A percentile compares a stretch with the other conserved stretches of the same genome.
Evolutionary conservation across 1,140 invertebrate species (phyloP).

Genomic region (Drosophila nikananu): DNA sequence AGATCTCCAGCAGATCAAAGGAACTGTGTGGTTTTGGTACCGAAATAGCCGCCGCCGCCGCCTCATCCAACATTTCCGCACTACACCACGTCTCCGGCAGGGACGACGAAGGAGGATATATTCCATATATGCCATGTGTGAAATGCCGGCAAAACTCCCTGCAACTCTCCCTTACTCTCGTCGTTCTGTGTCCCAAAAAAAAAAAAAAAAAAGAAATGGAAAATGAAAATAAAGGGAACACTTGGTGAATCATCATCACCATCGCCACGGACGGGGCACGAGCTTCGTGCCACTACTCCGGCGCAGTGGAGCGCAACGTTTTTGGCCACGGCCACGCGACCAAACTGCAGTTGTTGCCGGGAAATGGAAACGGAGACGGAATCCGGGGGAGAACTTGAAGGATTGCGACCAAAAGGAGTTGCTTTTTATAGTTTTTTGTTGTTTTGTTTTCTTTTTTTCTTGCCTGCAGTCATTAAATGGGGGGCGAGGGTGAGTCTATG

Average conservation of each 20-base stretch:
- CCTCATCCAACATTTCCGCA: conserved; percentile 55
- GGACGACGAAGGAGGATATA: conserved; percentile 3
- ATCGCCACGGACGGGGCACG: neutral
- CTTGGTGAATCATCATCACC: conserved; percentile 48
- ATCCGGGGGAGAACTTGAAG: conserved; percentile 33
- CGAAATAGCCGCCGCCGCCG: conserved; percentile 46
- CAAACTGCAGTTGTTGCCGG: conserved; percentile 58
- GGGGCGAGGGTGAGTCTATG: conserved; percentile 4
- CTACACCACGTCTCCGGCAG: conserved; percentile 13
- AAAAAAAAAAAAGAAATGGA: neutral
- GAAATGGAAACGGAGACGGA: conserved; percentile 1
- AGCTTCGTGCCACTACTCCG: conserved; percentile 40
- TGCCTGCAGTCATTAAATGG: conserved; percentile 26
- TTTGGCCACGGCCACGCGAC: conserved; percentile 60
- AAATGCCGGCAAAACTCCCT: conserved; percentile 40
- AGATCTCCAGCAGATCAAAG: conserved; percentile 31
- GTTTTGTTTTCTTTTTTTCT: neutral
- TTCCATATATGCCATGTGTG: conserved; percentile 16
- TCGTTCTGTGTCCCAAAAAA: neutral
- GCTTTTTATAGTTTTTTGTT: conserved; percentile 50
- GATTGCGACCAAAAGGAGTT: conserved; percentile 41
- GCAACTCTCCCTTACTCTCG: neutral
- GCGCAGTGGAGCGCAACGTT: conserved; percentile 55
- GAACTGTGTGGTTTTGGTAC: neutral
- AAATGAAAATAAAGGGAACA: neutral